phyloP scores from a whole-genome alignment of 2,113 vertebrate species.

The Delphinapterus leucas region DNA sequence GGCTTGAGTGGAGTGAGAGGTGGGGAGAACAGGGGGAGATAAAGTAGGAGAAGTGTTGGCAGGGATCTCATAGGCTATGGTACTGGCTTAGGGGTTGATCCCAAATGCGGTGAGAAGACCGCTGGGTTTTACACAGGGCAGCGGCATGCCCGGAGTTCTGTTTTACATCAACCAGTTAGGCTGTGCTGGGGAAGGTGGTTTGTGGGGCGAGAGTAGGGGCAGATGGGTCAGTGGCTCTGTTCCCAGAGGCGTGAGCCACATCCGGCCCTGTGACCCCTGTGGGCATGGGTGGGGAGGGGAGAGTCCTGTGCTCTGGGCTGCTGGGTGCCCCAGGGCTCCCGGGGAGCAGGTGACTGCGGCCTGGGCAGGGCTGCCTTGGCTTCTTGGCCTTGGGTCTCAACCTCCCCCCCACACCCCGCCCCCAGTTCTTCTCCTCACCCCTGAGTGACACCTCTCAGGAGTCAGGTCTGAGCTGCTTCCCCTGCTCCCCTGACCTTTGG shows the following conservation, averaged over 20 bases:
- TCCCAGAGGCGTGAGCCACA: background rate
- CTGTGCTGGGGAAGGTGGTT: background rate
- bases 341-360: background rate
- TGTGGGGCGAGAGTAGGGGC: accelerated
- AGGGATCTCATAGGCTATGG: background rate
- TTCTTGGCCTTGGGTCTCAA: accelerated
- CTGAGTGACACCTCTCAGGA: background rate
- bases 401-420: background rate
- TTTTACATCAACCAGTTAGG: no score
- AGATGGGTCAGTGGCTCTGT: background rate
- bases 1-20: background rate
- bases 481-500: background rate
- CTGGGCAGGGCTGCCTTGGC: background rate
- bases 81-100: background rate
- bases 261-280: background rate
- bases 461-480: background rate
- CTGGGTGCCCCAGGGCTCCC: accelerated
- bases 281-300: background rate
- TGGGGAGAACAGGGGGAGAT: background rate
- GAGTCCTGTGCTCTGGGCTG: background rate
- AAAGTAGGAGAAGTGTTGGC: no score
- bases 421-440: background rate
- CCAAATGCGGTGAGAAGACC: background rate
- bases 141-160: background rate
- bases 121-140: background rate